Conservation (phyloP, 2,113 vertebrate genomes). For the Scalopus aquaticus region DNA sequence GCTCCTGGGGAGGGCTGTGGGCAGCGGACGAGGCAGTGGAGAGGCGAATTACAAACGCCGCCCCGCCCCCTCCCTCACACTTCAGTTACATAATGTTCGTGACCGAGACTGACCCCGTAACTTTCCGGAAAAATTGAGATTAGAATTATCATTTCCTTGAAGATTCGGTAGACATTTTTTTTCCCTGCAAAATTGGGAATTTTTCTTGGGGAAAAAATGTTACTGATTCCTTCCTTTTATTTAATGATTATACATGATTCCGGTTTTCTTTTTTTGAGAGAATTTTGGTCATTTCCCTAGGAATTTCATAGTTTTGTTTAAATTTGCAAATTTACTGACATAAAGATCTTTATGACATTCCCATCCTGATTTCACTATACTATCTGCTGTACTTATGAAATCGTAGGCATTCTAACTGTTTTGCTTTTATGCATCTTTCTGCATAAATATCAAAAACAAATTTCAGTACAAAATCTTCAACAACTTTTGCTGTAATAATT, state of each 20-base stretch:
- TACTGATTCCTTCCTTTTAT: constrained; percentile 15
- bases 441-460: constrained; percentile 34
- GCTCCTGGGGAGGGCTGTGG: background rate
- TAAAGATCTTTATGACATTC: constrained; percentile 5
- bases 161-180: background rate
- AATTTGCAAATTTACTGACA: constrained; percentile 5
- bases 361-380: constrained; percentile 14
- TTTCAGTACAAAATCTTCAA: constrained; percentile 36
- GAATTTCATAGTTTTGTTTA: constrained; percentile 25
- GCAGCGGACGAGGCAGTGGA: background rate
- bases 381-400: background rate
- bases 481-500: constrained; percentile 28
- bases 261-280: constrained; percentile 4
- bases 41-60: constrained; percentile 22
- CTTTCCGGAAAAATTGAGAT: background rate
- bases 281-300: constrained; percentile 34
- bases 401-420: background rate
- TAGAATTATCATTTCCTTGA: constrained; percentile 38
- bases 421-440: constrained; percentile 24
- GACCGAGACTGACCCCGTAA: background rate
- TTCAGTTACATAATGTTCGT: background rate
- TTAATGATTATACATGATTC: constrained; percentile 37
- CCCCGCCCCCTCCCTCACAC: too few relatives aligned
- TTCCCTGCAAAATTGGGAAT: background rate
- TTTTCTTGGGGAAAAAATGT: constrained; percentile 52